phyloP scores from a whole-genome alignment of 2,797 vertebrate genomes.

The Picus viridis region DNA sequence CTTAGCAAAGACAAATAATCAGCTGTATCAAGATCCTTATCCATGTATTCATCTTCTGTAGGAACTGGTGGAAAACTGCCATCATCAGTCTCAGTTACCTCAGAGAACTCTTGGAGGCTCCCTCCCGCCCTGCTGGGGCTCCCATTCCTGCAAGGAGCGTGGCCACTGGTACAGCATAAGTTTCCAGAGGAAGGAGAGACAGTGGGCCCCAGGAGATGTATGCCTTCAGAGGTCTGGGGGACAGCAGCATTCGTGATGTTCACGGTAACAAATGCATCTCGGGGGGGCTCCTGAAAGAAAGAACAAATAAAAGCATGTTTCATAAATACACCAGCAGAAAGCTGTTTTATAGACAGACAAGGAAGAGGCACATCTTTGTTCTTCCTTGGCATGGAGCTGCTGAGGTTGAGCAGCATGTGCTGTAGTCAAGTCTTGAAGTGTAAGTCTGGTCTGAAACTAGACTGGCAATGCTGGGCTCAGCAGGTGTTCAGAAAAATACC shows the following conservation, averaged over 20 bases:
- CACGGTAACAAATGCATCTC: not conserved
- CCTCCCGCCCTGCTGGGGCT: not conserved
- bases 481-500: not conserved
- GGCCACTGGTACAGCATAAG: not conserved
- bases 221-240: conserved; percentile 17
- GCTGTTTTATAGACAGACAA: not conserved
- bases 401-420: not conserved
- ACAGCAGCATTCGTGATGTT: not conserved
- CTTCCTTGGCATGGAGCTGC: not conserved
- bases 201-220: conserved; percentile 49
- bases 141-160: not conserved
- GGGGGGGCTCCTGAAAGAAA: conserved; percentile 59
- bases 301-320: not conserved
- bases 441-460: not conserved
- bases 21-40: conserved; percentile 46
- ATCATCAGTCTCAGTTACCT: conserved; percentile 14
- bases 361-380: not conserved
- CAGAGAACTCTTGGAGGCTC: not conserved
- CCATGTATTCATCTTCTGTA: conserved; percentile 78
- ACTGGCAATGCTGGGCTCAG: not conserved
- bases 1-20: conserved; percentile 28
- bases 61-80: conserved; percentile 68
- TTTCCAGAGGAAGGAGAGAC: conserved; percentile 44
- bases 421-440: not conserved
- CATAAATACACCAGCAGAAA: not conserved